phyloP scores from a whole-genome alignment of 1,140 invertebrate genomes.

The Cheumatopsyche charites region DNA sequence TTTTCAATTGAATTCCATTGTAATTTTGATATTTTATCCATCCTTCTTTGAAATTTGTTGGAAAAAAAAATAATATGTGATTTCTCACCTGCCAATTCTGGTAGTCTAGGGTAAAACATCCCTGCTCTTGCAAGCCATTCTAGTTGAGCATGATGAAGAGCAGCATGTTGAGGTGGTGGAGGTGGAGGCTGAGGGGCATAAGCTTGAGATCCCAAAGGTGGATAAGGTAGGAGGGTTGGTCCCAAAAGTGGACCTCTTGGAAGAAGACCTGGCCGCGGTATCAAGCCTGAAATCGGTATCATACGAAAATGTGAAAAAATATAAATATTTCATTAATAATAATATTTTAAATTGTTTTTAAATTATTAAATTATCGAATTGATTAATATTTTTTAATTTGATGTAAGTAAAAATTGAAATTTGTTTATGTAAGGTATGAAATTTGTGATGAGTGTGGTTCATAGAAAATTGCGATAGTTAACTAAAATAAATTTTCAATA shows the following conservation, averaged over 20 bases:
- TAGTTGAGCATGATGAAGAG: conserved; percentile 77
- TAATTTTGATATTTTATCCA: too few species aligned
- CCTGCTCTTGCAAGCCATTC: conserved; percentile 84
- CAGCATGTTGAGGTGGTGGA: conserved; percentile 54
- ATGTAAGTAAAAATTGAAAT: too few species aligned
- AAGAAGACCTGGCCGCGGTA: conserved; percentile 58
- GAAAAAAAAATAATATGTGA: too few species aligned
- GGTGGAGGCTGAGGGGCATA: conserved; percentile 56
- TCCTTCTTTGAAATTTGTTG: too few species aligned
- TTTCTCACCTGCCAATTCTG: conserved; percentile 66
- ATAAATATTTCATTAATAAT: conserved; percentile 14
- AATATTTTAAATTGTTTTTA: conserved; percentile 1
- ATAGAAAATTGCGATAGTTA: too few species aligned
- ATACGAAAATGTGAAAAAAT: too few species aligned
- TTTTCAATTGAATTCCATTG: too few species aligned
- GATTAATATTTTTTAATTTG: too few species aligned
- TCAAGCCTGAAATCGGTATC: conserved; percentile 53
- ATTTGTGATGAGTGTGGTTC: too few species aligned
- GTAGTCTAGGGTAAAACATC: conserved; percentile 83
- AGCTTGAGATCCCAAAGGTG: conserved; percentile 46
- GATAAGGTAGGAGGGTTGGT: conserved; percentile 25
- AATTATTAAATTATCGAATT: too few species aligned
- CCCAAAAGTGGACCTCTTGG: conserved; percentile 54
- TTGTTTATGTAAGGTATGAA: too few species aligned
- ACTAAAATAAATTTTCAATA: too few species aligned